Base-by-base conservation (phyloP, 2,888 invertebrate species). In the Gari tellinella region DNA sequence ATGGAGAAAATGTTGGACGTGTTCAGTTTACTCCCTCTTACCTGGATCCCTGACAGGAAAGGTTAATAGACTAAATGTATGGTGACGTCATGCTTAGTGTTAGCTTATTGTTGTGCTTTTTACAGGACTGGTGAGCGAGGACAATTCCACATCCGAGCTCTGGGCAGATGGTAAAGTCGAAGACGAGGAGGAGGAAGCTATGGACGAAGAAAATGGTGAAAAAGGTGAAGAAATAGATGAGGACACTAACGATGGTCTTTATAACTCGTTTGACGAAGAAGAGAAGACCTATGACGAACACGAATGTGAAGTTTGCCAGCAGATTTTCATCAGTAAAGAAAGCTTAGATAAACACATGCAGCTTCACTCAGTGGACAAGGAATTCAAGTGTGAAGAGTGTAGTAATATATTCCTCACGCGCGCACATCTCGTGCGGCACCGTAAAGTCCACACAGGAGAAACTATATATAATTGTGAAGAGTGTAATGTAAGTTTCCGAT, bases 281-380 rank as follows among this genome's bases (percentile, higher is more conserved):
- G 64, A 49, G 19, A 37, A 49, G 7, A 56, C 48, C n/a, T 62
- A 60, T n/a, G 74, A 70, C 23, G 74, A 65, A 19, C 66, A 69
- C 25, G 69, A 65, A 31, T 75, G 74, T 23, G 69, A 75, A 31
- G 65, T 69, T 15, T 75, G 74, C n/a, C 74, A 65, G 25, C 69
- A 69, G 31, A 70, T 75, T 37, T 75, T 69, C 31, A 66, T 75
- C 49, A 66, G 25, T 17, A 43, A 61, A 17, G 66, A 65, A 19
- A 69, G 69, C n/a, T 62, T 75, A 0, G 65, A 75, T 23, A 65
- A 66, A 19, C 74, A 75, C 31, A 57, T 75, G 21, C 65, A 66
- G 43, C 46, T 61, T 23, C 74, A 75, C 19, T 45, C 64, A 2
- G 49, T 58, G 3, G 68, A 74, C 40, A 48, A 46, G 7, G 65